These are phyloP conservation scores for Agrochola circellaris DNA, from an alignment of 2,888 invertebrate species.

Conservation along the genomic window DNA sequence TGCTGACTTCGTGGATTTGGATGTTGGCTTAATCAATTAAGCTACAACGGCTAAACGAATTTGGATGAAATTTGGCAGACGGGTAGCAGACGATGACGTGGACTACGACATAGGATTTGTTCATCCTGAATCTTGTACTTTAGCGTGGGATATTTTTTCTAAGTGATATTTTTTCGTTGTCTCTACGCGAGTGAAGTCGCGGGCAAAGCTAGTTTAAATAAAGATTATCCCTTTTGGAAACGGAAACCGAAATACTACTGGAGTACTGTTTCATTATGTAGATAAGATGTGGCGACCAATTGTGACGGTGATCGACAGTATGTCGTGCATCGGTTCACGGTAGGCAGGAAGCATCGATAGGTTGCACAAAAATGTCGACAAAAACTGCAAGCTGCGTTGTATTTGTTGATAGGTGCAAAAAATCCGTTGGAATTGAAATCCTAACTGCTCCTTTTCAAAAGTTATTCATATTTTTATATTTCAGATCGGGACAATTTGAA, in stretches of 20 bases:
- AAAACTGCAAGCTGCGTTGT: too few species aligned
- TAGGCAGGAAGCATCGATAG: too few species aligned
- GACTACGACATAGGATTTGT: background rate
- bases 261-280: background rate
- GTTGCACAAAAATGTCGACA: too few species aligned
- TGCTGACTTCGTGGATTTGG: background rate
- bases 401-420: too few species aligned
- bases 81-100: background rate
- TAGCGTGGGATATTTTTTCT: background rate
- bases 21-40: background rate
- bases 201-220: background rate
- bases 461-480: too few species aligned
- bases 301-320: background rate
- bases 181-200: background rate
- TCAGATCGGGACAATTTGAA: too few species aligned
- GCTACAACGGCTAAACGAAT: background rate
- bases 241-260: background rate
- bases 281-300: background rate
- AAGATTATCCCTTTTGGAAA: background rate
- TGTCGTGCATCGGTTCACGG: background rate
- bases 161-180: background rate
- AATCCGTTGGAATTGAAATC: too few species aligned
- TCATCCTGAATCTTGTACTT: background rate
- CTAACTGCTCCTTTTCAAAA: too few species aligned
- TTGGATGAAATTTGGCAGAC: background rate